Base-by-base conservation (phyloP, 2,797 vertebrate species). In the Propithecus perrieri region DNA sequence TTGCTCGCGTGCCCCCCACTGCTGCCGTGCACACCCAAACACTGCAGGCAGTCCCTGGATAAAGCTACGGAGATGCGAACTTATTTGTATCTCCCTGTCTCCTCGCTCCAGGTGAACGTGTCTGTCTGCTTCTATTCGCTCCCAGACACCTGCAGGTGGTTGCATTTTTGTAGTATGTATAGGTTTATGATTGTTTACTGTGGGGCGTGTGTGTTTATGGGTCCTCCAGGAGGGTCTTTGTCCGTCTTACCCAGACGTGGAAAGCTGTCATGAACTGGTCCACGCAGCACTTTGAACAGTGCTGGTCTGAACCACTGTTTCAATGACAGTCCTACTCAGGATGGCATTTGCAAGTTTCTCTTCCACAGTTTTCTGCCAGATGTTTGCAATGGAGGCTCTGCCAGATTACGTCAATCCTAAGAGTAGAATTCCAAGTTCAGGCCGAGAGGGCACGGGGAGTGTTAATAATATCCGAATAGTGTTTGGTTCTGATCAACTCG, bases 191-290 rank as follows among this genome's bases (percentile, higher is more conserved):
- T 24, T 28, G 30, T 57, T 26, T 55, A 2, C 20, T 30, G 9
- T 22, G 38, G 38, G 38, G 33, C 11, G 0, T 10, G 22, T 35
- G 48, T 38, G 24, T 33, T n/a, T 9, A 3, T 1, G 7, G 1
- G 46, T 17, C n/a, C 24, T 24, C 20, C 38, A 26, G 48, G 26
- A 20, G 48, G 22, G 30, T n/a, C 53, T 35, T 30, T 35, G 50
- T 24, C 63, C 41, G 18, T 24, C 59, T 69, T 50, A 46, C 9
- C 33, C 30, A 67, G 89, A 57, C 61, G 26, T 67, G 53, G 80
- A 22, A 81, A 24, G 20, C 35, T 65, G 74, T 84, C 18, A 20
- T 48, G n/a, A 48, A 18, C 7, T 26, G 18, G 5, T 50, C 41
- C 5, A 15, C 38, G 57, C 10, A 59, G 38, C 20, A 41, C 33